Base-by-base conservation (phyloP, 2,888 invertebrate genomes). In the Geophilus truncorum region DNA sequence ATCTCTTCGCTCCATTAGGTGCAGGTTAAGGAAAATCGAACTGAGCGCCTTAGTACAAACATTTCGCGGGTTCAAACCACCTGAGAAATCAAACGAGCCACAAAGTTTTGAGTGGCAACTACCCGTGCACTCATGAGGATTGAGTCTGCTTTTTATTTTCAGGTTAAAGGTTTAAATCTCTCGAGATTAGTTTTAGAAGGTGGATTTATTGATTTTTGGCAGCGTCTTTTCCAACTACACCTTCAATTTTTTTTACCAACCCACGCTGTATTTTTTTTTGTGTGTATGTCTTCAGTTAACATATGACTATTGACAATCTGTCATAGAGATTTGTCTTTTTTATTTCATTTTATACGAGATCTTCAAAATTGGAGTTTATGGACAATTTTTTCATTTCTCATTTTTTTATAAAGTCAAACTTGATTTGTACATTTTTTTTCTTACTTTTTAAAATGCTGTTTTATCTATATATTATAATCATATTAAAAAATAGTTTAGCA, bases 1-100 rank as follows among this genome's bases (percentile, higher is more conserved):
- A 57, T 79, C 79, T n/a, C 51, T 18, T 79, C 25, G 79, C 57
- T 32, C 79, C 79, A 79, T 79, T 79, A 79, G 79, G 30, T 32
- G 5, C 36, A 30, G 25, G 62, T 79, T 57, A 28, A 28, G 28
- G 18, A 32, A 28, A 51, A 30, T 51, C 32, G 79, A 79, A 25
- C 28, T 62, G n/a, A 25, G 79, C 57, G 18, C 32, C 30, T 57
- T 30, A 18, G 51, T 15, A 7, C 12, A 25, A n/a, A 28, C 30
- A 18, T 57, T 57, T 32, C 79, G 51, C 21, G 25, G 28, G 21
- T 77, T 40, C 21, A 40, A 45, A 57, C 34, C 79, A 79, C 79
- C 79, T 79, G 79, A 79, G 62, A 79, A 62, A 79, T 62, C 57
- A 79, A 77, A 32, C 32, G 34, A 77, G 62, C 32, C 79, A 34